phyloP scores from a whole-genome alignment of 2,113 vertebrate genomes.

The Ptychochromis oligacanthus region DNA sequence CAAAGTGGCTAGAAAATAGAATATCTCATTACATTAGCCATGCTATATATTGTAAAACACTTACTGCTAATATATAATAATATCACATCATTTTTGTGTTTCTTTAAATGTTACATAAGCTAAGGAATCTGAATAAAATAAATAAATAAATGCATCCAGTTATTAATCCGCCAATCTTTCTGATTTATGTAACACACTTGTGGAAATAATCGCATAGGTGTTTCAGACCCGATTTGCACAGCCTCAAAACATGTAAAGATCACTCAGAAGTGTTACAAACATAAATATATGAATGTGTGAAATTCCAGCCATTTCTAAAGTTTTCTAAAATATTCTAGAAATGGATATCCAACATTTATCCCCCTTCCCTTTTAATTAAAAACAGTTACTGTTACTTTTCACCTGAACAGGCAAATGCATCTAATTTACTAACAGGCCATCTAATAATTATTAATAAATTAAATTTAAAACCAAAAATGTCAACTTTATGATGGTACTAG shows the following conservation, averaged over 20 bases:
- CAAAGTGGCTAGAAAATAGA: neutral
- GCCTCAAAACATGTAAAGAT: constrained; percentile 21
- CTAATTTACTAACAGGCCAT: neutral
- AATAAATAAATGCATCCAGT: neutral
- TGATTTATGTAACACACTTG: neutral
- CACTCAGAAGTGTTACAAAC: neutral
- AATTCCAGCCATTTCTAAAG: neutral
- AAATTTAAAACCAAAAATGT: neutral
- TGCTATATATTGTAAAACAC: neutral
- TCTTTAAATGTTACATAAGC: neutral
- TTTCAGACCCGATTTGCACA: neutral
- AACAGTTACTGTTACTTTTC: neutral
- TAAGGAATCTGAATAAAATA: neutral
- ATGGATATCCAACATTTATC: neutral
- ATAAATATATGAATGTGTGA: neutral
- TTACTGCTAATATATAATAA: neutral
- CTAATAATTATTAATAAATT: neutral
- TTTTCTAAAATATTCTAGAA: neutral
- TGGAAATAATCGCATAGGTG: neutral
- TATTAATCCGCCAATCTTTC: neutral
- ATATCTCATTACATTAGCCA: neutral
- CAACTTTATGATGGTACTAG: fast-evolving
- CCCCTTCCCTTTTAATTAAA: neutral
- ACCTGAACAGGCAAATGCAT: neutral
- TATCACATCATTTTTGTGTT: neutral